Base-by-base conservation (phyloP, 2,113 vertebrate species). In the Cricetomys ansorgei region DNA sequence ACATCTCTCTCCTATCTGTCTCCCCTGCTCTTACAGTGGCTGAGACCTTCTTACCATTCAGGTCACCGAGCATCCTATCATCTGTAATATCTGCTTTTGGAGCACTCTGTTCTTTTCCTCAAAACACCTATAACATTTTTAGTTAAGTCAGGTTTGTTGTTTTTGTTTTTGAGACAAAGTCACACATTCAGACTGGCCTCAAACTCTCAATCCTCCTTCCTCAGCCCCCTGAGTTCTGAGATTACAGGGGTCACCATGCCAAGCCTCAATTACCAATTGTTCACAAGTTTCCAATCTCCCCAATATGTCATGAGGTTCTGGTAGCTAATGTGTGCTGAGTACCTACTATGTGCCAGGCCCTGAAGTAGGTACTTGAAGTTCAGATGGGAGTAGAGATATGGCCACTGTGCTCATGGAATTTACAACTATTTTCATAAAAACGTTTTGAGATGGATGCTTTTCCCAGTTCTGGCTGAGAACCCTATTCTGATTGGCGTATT, bases 71-170 rank as follows among this genome's bases (percentile, higher is more conserved):
- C 73, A 94, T 50, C 76, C n/a, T 25, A 81, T 69, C 73, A 79
- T 64, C 73, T n/a, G 4, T 75, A 94, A 62, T 40, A 87, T 57
- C 55, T 91, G 83, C 48, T 94, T 40, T 87, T 80, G 45, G 0
- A 76, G 80, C 5, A 70, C 17, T 95, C 65, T 50, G 43, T 83
- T 64, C 43, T 92, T 93, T 55, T 45, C 70, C 27, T 94, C 59
- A 76, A 94, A 95, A 84, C 57, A 84, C 88, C 45, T 62, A 64
- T 19, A 73, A 62, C 27, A 84, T 89, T 85, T 55, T 94, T n/a
- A 48, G 16, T 84, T 67, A 76, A 43, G 55, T 75, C 19, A 15
- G 50, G 25, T 72, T 85, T 65, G 59, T 25, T 40, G 50, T 70
- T 43, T 88, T 53, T 40, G 37, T 34, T 88, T 67, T 73, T 73